Evolutionary conservation across 2,113 vertebrate genomes (phyloP), one percentile per base, ranked within the genome.

Genomic region (Scytalopus superciliaris): DNA sequence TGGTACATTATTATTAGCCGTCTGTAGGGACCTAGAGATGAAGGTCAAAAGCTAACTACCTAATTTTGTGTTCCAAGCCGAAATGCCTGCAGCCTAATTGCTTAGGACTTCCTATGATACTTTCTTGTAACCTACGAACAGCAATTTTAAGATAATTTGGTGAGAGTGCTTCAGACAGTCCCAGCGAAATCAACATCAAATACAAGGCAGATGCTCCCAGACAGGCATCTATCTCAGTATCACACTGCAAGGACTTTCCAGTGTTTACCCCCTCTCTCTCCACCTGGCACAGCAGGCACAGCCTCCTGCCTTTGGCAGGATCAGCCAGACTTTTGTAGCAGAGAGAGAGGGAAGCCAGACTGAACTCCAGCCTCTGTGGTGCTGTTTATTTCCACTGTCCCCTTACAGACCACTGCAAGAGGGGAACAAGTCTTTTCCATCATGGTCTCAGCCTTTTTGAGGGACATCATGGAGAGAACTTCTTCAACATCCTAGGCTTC

Each of bases 61-160:
- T 94, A 82, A 91, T 96, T 93, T 93, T 87, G 49, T 83, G 75
- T 92, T 90, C 62, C 63, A 83, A 39, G 53, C 62, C n/a, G 49
- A 85, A 90, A 72, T 24, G 37, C 55, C n/a, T 79, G 55, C 31
- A 83, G 12, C 45, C 62, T 73, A 73, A 87, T 79, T 85, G 45
- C 74, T 80, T 39, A 62, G 39, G 28, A 39, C 9, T 86, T 85
- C 39, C 25, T 64, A 18, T 14, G 53, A 24, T 45, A 78, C 62
- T 82, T 95, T 68, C 62, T 50, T 56, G 44, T 27, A 84, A 31
- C 22, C 17, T 44, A 18, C 31, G 56, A 81, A 56, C 17, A 31
- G 35, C 27, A 82, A 52, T 92, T 94, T 76, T 66, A 50, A 77
- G 37, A 37, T 27, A 49, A 17, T 86, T 69, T 40, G 3, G n/a